phyloP scores from a whole-genome alignment of 2,888 invertebrate species.

The Petrophora chlorosata region DNA sequence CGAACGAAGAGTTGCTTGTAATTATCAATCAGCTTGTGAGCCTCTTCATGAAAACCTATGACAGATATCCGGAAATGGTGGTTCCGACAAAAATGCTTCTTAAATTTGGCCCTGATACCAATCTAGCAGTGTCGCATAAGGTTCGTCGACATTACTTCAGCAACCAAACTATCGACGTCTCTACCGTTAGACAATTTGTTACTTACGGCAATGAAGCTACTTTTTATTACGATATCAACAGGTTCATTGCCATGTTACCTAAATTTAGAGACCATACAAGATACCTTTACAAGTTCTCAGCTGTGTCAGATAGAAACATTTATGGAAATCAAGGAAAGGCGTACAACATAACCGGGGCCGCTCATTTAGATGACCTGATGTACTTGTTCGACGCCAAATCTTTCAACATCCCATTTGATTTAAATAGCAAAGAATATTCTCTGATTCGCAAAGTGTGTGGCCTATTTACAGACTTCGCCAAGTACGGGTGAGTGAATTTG shows the following conservation, averaged over 20 bases:
- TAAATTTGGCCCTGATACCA: constrained; percentile 31
- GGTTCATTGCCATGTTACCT: constrained; percentile 36
- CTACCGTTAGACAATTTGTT: constrained; percentile 38
- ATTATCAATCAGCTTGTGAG: constrained; percentile 8
- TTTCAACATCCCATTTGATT: constrained; percentile 41
- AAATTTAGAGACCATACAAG: constrained; percentile 27
- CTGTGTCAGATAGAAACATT: constrained; percentile 47
- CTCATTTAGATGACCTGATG: constrained; percentile 52
- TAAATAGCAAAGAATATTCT: constrained; percentile 44
- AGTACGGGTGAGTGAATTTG: constrained; percentile 56
- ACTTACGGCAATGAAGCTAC: constrained; percentile 33
- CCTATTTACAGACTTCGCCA: constrained; percentile 61
- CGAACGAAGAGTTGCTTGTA: constrained; percentile 83
- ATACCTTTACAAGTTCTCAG: constrained; percentile 50
- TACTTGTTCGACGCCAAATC: constrained; percentile 47
- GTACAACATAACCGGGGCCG: constrained; percentile 43
- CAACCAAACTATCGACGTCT: constrained; percentile 29
- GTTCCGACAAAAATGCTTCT: constrained; percentile 43
- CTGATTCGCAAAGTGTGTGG: constrained; percentile 49
- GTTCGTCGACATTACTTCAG: constrained; percentile 43
- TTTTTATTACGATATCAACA: constrained; percentile 40
- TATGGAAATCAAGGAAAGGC: constrained; percentile 39
- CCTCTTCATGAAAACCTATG: constrained; percentile 30
- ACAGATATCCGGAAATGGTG: constrained; percentile 38
- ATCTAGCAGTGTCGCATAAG: constrained; percentile 37